Evolutionary conservation across 2,797 vertebrate genomes (phyloP).

Genomic region (Pristis pectinata): DNA sequence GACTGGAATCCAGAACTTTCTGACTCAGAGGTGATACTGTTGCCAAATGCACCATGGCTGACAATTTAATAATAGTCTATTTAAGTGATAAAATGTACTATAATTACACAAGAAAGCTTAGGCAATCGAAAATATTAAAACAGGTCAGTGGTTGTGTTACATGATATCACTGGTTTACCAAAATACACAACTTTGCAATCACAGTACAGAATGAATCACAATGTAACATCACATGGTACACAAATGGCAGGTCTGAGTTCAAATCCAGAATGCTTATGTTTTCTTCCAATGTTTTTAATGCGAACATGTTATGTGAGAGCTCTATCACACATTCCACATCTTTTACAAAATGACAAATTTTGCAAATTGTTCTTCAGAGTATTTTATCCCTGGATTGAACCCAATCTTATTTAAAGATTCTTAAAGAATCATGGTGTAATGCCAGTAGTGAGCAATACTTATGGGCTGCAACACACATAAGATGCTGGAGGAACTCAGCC

Average conservation of each 20-base stretch:
- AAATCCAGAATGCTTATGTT: neutral
- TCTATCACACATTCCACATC: neutral
- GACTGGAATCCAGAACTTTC: neutral
- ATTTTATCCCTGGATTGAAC: neutral
- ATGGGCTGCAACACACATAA: too few species aligned
- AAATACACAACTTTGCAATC: neutral
- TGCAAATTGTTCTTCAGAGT: neutral
- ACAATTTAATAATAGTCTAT: neutral
- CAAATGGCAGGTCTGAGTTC: neutral
- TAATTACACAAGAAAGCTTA: constrained; percentile 1
- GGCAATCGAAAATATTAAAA: neutral
- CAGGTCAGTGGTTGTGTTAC: neutral
- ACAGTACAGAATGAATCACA: neutral
- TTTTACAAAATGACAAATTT: neutral
- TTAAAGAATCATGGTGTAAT: neutral
- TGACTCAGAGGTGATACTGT: neutral
- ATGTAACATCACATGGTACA: neutral
- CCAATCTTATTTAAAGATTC: neutral
- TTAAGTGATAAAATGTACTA: neutral
- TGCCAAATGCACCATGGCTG: neutral
- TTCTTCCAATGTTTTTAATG: neutral
- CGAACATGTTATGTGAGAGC: neutral
- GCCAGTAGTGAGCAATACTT: neutral
- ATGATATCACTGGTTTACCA: neutral
- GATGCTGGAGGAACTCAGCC: too few species aligned